Evolutionary conservation across 35 echinoderm and acorn worm genomes (phyloP).

Genomic region (Apostichopus parvimensis): DNA sequence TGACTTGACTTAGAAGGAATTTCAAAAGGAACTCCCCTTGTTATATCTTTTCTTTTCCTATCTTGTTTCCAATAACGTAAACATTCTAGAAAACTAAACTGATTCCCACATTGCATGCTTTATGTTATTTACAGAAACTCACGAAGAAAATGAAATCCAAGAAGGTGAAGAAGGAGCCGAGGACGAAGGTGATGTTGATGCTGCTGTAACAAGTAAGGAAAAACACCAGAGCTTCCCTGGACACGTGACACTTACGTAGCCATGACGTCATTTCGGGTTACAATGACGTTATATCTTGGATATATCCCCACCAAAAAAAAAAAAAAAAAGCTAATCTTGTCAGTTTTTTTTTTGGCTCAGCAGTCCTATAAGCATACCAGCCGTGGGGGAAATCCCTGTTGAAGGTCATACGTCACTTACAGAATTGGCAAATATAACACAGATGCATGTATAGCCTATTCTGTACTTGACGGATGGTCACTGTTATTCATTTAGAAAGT

Average conservation of each 20-base stretch:
- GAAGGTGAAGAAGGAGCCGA: conserved; percentile 26
- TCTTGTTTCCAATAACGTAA: too few relatives aligned
- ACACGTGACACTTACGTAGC: not conserved
- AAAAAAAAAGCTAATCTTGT: not conserved
- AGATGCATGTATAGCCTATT: not conserved
- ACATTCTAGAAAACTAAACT: too few relatives aligned
- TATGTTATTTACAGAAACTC: not conserved
- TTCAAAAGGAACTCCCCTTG: too few relatives aligned
- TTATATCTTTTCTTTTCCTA: too few relatives aligned
- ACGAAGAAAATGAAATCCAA: conserved; percentile 29
- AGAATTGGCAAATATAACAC: not conserved
- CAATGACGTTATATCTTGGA: conserved; percentile 6
- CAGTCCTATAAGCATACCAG: conserved; percentile 36
- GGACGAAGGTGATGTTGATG: conserved; percentile 13
- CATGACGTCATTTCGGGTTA: conserved; percentile 1
- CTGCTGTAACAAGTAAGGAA: conserved; percentile 42
- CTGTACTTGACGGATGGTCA: not conserved
- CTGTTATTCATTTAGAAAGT: not conserved
- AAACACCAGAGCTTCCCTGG: conserved; percentile 50
- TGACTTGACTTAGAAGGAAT: too few relatives aligned
- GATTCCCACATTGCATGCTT: too few relatives aligned
- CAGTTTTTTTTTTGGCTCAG: conserved; percentile 28
- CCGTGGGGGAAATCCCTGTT: not conserved
- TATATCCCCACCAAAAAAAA: too few relatives aligned
- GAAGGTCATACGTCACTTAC: not conserved